Evolutionary conservation across 2,888 invertebrate genomes (phyloP).

Genomic region (Urechis unicinctus): DNA sequence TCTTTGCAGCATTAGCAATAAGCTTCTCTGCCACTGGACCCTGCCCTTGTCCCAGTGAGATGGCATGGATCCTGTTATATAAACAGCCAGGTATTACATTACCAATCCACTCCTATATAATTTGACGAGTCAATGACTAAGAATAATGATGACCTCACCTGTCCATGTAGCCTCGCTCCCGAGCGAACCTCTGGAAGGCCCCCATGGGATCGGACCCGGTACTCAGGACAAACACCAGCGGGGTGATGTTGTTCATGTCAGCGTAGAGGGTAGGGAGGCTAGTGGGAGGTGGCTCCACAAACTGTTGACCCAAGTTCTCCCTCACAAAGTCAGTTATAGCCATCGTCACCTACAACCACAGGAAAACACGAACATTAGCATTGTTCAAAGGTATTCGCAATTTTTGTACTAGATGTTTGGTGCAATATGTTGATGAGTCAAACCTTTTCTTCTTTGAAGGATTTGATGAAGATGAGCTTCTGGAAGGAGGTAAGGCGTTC

Average conservation of each 20-base stretch:
- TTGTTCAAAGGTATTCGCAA: not conserved
- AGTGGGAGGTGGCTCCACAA: slow-evolving; percentile 76
- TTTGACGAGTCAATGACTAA: not conserved
- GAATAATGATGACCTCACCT: slow-evolving; percentile 26
- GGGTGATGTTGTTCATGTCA: slow-evolving; percentile 56
- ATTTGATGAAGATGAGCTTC: slow-evolving; percentile 73
- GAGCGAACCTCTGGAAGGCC: slow-evolving; percentile 49
- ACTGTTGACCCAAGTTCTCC: slow-evolving; percentile 67
- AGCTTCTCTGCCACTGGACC: slow-evolving; percentile 52
- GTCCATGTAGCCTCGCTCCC: slow-evolving; percentile 44
- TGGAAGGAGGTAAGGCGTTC: slow-evolving; percentile 63
- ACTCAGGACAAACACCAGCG: slow-evolving; percentile 78
- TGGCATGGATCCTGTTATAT: slow-evolving; percentile 43
- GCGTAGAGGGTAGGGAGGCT: slow-evolving; percentile 54
- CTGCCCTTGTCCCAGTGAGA: slow-evolving; percentile 53
- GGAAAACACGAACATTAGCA: not conserved
- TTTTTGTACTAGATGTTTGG: not conserved
- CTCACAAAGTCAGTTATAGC: slow-evolving; percentile 75
- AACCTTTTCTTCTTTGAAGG: slow-evolving; percentile 69
- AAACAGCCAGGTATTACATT: not conserved
- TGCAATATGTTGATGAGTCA: not conserved
- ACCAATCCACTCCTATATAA: not conserved
- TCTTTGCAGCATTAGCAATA: slow-evolving; percentile 42
- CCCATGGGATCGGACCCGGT: slow-evolving; percentile 63
- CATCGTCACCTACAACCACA: slow-evolving; percentile 59